A percentile compares a stretch with the other conserved stretches of the same genome.
Conservation (phyloP, 2,888 invertebrate genomes). For the Ceraclea dissimilis region DNA sequence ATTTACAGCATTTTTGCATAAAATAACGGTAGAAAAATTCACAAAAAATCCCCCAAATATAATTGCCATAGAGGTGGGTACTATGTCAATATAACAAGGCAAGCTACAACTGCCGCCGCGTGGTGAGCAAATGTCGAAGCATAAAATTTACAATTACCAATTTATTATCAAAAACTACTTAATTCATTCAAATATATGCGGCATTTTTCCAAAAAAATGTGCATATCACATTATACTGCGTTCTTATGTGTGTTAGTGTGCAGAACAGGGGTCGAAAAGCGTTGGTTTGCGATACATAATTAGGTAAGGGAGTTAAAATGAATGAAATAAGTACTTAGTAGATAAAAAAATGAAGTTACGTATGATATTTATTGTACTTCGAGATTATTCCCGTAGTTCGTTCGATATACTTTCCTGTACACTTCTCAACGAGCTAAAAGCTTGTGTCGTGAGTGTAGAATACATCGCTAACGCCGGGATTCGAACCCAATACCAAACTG, state of each 20-base stretch:
- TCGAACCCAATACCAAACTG: too few relatives aligned
- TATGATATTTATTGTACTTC: too few relatives aligned
- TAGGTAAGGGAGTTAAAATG: too few relatives aligned
- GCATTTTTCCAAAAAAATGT: neutral
- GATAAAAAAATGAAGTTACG: too few relatives aligned
- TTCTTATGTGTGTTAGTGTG: neutral
- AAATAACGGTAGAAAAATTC: too few relatives aligned
- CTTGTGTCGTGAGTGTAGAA: too few relatives aligned
- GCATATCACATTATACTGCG: neutral
- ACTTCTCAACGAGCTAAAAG: too few relatives aligned
- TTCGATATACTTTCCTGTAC: too few relatives aligned
- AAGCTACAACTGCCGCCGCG: neutral
- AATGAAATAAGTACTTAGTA: too few relatives aligned
- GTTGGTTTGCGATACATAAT: neutral
- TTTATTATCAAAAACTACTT: neutral
- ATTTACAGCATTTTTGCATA: too few relatives aligned
- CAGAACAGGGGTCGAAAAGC: neutral
- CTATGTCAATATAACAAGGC: neutral
- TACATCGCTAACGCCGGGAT: too few relatives aligned
- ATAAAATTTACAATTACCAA: neutral
- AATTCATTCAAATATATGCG: neutral
- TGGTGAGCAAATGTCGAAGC: neutral
- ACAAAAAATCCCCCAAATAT: neutral
- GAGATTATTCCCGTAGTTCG: too few relatives aligned
- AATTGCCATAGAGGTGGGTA: neutral